Percentiles rank a stretch among this genome's conserved stretches.
Conservation (phyloP, 2,113 vertebrate species). For the Pontoporia blainvillei region DNA sequence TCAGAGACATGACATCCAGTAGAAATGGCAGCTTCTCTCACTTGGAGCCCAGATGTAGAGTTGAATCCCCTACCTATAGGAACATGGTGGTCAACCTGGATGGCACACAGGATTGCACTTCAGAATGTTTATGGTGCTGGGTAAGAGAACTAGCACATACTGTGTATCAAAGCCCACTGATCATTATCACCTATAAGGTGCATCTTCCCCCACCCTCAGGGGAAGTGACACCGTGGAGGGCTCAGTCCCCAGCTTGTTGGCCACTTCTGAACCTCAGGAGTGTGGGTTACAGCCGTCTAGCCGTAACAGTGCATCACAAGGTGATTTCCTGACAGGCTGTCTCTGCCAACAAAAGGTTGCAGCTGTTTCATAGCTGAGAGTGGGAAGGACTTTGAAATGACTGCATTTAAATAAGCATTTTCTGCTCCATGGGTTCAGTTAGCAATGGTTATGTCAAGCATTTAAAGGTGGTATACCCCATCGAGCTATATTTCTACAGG, state of each 20-base stretch:
- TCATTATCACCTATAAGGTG: rapidly evolving
- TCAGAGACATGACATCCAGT: neutral
- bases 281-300: neutral
- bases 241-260: neutral
- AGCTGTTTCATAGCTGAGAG: neutral
- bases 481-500: neutral
- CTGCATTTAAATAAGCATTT: neutral
- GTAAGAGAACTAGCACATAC: neutral
- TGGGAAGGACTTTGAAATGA: neutral
- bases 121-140: neutral
- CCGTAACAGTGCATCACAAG: neutral
- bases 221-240: neutral
- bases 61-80: neutral
- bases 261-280: neutral
- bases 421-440: neutral
- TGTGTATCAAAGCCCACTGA: neutral
- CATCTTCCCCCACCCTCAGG: neutral
- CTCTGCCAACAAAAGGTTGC: neutral
- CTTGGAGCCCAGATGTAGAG: neutral
- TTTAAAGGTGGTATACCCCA: neutral
- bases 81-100: neutral
- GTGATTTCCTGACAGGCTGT: neutral
- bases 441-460: neutral
- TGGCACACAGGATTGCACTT: neutral
- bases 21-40: neutral